Evolutionary conservation across 1,140 invertebrate species (phyloP), one percentile per base, ranked within the genome.

Genomic region (Drosophila teissieri): DNA sequence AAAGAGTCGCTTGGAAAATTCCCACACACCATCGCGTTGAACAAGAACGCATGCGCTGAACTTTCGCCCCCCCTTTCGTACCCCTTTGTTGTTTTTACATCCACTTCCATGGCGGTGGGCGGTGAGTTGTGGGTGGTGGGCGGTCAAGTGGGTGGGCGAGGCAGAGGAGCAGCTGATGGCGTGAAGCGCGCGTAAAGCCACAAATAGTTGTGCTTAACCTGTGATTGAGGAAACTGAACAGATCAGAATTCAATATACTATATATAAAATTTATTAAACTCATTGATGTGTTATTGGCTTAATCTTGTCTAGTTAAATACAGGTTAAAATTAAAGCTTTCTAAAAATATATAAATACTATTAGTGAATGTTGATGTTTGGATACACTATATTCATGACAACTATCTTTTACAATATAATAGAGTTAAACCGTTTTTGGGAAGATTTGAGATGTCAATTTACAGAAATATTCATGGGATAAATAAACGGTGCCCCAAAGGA

Each of bases 181-280:
- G 61, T 46, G 54, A 49, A 84, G 77, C 81, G 81, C 81, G 81
- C 77, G 76, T 84, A 72, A 84, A 75, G 56, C 60, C 45, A 70
- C 60, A 14, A 55, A 63, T 69, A 72, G 14, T 80, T 64, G 45
- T 3, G 56, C 54, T 64, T 49, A 57, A 69, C 27, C 56, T 27
- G 17, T 53, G 37, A 31, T 45, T 55, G 24, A 22, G 42, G 10
- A 19, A 45, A 45, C 40, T 8, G 2, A 15, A 15, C n/a, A 15
- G 40, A 17, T 15, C 6, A 15, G 6, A 15, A 42, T 17, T 15
- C 3, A 17, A 15, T 15, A 42, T 17, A 15, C 39, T 8, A 42
- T 7, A 8, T 15, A 15, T 8, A 15, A 15, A 7, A 15, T 40
- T 15, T 7, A 7, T 15, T 3, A 7, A 15, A 3, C 8, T 31